Percentiles rank a stretch among this genome's conserved stretches.
These are phyloP conservation scores for Halictus rubicundus DNA, from an alignment of 1,140 invertebrate species.

Conservation along the genomic window DNA sequence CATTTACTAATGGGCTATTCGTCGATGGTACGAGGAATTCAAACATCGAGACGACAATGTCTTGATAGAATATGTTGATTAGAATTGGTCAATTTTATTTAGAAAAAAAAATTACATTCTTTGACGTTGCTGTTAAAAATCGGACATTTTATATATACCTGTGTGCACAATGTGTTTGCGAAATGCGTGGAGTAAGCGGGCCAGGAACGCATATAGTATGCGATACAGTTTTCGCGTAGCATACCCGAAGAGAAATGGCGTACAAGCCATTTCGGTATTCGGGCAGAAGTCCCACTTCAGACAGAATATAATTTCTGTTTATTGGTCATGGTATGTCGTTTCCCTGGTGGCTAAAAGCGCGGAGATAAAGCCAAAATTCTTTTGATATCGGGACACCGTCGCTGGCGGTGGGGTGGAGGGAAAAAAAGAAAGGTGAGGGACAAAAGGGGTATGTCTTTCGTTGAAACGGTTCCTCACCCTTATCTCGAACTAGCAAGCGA, in stretches of 20 bases:
- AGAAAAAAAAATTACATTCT: no score
- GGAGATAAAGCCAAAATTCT: conserved; percentile 67
- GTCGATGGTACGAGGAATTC: no score
- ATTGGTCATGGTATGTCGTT: conserved; percentile 67
- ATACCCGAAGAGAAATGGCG: conserved; percentile 42
- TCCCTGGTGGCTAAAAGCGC: conserved; percentile 55
- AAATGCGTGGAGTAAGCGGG: background rate
- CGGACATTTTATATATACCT: no score
- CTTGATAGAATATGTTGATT: no score
- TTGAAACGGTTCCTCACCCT: conserved; percentile 51
- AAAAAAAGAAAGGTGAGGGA: conserved; percentile 49
- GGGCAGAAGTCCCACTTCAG: conserved; percentile 41
- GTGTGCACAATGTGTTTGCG: no score
- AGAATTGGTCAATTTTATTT: no score
- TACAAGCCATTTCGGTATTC: conserved; percentile 33
- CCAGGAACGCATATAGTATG: no score
- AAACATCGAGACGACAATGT: no score
- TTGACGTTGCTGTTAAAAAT: no score
- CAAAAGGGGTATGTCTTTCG: conserved; percentile 52
- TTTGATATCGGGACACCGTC: conserved; percentile 57
- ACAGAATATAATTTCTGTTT: conserved; percentile 71
- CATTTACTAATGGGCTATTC: no score
- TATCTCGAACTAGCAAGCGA: conserved; percentile 49
- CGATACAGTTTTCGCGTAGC: background rate
- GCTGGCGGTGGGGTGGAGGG: background rate